phyloP scores from a whole-genome alignment of 2,888 invertebrate species.

The Drosophila paranaensis region DNA sequence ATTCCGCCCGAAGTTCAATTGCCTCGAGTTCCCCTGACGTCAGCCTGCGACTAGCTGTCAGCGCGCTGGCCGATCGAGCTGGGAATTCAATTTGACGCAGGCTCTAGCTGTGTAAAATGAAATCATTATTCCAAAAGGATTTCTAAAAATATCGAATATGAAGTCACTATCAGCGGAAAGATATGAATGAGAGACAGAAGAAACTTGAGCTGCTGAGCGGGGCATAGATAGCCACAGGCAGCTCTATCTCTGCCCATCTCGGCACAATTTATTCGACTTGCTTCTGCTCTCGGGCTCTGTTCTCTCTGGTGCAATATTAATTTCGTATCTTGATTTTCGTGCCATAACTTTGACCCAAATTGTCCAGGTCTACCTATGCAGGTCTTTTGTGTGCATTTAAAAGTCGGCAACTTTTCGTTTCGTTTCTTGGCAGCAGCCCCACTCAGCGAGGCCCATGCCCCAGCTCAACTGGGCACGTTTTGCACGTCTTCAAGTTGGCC shows the following conservation, averaged over 20 bases:
- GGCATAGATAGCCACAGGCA: too few relatives aligned
- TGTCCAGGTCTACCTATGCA: conserved; percentile 45
- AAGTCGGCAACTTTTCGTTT: conserved; percentile 76
- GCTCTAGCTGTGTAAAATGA: not conserved
- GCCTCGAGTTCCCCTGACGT: conserved; percentile 2
- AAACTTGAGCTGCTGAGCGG: too few relatives aligned
- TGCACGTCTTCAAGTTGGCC: conserved; percentile 66
- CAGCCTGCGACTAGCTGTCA: not conserved
- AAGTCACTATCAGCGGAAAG: too few relatives aligned
- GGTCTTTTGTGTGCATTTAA: conserved; percentile 54
- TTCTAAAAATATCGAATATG: not conserved
- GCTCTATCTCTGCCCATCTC: not conserved
- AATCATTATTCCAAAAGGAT: not conserved
- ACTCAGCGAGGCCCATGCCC: too few relatives aligned
- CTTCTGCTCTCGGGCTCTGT: not conserved
- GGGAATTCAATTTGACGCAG: not conserved
- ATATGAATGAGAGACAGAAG: too few relatives aligned
- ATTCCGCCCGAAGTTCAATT: conserved; percentile 9
- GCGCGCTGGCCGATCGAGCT: not conserved
- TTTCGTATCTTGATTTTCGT: conserved; percentile 75
- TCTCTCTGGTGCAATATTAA: conserved; percentile 62
- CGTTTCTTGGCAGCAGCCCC: conserved; percentile 4
- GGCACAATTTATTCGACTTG: not conserved
- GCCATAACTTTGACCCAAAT: conserved; percentile 74
- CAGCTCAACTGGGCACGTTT: conserved; percentile 59